These are phyloP conservation scores for Ladona fulva DNA, from an alignment of 1,140 invertebrate genomes.

Conservation along the genomic window DNA sequence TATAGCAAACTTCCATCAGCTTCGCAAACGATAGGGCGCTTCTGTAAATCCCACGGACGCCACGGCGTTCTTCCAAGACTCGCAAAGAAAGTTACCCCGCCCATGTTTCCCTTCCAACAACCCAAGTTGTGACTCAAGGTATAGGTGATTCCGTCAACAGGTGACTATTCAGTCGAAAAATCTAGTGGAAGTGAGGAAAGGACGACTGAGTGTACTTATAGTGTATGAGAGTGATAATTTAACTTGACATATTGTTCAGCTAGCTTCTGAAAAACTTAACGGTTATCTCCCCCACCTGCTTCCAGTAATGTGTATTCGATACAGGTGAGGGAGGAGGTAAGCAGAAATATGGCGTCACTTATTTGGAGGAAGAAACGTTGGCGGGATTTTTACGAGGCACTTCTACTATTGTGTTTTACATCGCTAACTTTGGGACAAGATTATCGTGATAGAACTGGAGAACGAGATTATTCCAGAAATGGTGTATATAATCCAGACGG, in stretches of 20 bases:
- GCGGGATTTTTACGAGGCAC: not conserved
- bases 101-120: not conserved
- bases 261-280: too few relatives aligned
- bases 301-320: not conserved
- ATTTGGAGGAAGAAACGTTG: not conserved
- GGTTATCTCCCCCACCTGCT: not conserved
- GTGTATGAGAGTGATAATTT: too few relatives aligned
- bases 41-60: not conserved
- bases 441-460: not conserved
- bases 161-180: not conserved
- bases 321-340: not conserved
- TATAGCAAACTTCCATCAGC: too few relatives aligned
- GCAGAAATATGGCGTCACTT: not conserved
- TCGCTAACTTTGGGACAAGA: not conserved
- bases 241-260: too few relatives aligned
- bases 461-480: not conserved
- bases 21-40: not conserved
- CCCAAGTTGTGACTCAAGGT: not conserved
- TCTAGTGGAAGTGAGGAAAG: not conserved
- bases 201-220: too few relatives aligned
- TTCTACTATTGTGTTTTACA: too few relatives aligned
- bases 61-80: not conserved
- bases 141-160: not conserved
- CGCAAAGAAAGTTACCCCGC: not conserved
- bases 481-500: not conserved